Evolutionary conservation across 2,888 invertebrate species (phyloP), one percentile per base, ranked within the genome.

Genomic region (Brachyptera putata): DNA sequence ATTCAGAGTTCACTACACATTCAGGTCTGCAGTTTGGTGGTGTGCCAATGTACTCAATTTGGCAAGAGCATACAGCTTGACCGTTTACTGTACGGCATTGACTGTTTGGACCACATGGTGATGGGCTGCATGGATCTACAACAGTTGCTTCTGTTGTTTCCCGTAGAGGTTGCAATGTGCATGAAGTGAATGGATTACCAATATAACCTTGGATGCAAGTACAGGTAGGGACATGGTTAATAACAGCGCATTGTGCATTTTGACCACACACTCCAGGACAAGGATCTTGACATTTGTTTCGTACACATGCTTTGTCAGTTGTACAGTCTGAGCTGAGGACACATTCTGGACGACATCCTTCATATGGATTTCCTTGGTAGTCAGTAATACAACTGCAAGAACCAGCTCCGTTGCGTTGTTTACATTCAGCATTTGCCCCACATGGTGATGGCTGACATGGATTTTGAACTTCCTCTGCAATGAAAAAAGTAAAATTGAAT

Each of bases 171-270:
- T 71, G 70, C 56, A 71, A 69, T 56, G 69, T 71, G 67, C 89
- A 89, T 63, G 79, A 76, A 21, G 79, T 75, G 70, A 90, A 90
- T 25, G 91, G 89, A 80, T 91, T 86, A 53, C 91, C 91, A 34
- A 83, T 79, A 70, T 80, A 87, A 48, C 86, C 87, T 66, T 82
- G 80, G n/a, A 82, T 71, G 70, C 93, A 93, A 4, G 84, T 87
- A 72, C 93, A 93, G 48, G 86, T 85, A n/a, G 93, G 92, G 46
- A 90, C 83, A 71, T 94, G 93, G 72, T 91, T 91, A 13, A 89
- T 83, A 2, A 91, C 91, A 43, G 84, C 83, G 71, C 94, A 94
- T 70, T 89, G 86, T 1, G 93, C 90, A 71, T 87, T 86, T 57
- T 81, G 80, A 4, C 92, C 93, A 71, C 93, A 94, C 61, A 89